Evolutionary conservation across 37 sponge, comb jelly and placozoan species (phyloP).

Genomic region (Petrosia ficiformis): DNA sequence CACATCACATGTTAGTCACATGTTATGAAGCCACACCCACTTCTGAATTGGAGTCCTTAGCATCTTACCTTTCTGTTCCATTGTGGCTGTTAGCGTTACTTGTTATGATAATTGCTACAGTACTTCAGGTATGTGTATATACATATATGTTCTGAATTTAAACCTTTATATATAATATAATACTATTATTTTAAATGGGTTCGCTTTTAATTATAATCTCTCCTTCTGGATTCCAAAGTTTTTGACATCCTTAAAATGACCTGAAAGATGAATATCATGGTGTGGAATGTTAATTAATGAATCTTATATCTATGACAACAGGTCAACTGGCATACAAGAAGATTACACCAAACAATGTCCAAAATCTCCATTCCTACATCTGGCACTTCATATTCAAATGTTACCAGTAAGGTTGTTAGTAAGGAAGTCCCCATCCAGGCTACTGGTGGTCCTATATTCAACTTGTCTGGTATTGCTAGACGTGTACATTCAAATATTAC

Average conservation of each 20-base stretch:
- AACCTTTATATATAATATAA: too few relatives aligned
- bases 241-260: too few relatives aligned
- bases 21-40: slow-evolving; percentile 63
- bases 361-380: neutral
- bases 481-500: too few relatives aligned
- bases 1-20: slow-evolving; percentile 59
- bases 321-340: slow-evolving; percentile 11
- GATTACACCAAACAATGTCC: neutral
- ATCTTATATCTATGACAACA: too few relatives aligned
- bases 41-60: slow-evolving; percentile 53
- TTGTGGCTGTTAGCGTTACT: slow-evolving; percentile 37
- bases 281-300: too few relatives aligned
- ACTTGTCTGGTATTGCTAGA: slow-evolving; percentile 10
- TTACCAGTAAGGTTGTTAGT: neutral
- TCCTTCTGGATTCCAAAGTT: too few relatives aligned
- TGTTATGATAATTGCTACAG: slow-evolving; percentile 10
- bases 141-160: neutral
- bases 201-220: too few relatives aligned
- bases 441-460: slow-evolving; percentile 49
- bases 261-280: slow-evolving; percentile 13
- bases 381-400: too few relatives aligned
- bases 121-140: slow-evolving; percentile 40
- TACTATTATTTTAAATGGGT: too few relatives aligned
- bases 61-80: slow-evolving; percentile 32
- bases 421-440: slow-evolving; percentile 17